phyloP scores from a whole-genome alignment of 2,888 invertebrate genomes.

The Lutraria lutraria region DNA sequence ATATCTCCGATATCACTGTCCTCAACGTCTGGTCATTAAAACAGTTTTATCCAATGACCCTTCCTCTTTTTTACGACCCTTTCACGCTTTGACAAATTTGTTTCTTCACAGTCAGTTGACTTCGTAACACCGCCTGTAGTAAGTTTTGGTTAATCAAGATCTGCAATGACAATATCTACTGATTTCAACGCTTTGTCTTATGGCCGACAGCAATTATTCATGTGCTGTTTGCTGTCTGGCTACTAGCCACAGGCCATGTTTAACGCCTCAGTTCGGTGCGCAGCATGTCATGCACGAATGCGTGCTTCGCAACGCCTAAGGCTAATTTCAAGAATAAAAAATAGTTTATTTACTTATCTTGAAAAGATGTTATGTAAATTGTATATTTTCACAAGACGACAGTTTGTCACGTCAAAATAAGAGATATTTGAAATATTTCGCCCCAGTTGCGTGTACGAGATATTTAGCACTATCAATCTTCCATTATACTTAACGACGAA shows the following conservation, averaged over 20 bases:
- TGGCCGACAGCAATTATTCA: conserved; percentile 32
- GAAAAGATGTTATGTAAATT: not conserved
- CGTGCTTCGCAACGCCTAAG: not conserved
- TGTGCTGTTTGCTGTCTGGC: conserved; percentile 19
- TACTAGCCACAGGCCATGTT: conserved; percentile 22
- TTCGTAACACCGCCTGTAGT: conserved; percentile 40
- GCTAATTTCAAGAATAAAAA: conserved; percentile 17
- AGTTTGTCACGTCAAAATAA: conserved; percentile 12
- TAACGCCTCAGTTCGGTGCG: conserved; percentile 29
- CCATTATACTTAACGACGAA: not conserved
- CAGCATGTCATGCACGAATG: conserved; percentile 12
- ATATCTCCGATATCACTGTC: conserved; percentile 5
- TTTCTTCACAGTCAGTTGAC: conserved; percentile 60
- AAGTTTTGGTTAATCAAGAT: conserved; percentile 40
- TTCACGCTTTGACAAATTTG: conserved; percentile 58
- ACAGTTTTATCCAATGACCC: not conserved
- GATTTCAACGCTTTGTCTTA: conserved; percentile 57
- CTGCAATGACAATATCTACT: conserved; percentile 53
- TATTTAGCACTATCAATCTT: conserved; percentile 3
- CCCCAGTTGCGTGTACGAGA: not conserved
- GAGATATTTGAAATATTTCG: conserved; percentile 8
- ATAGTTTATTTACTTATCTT: conserved; percentile 7
- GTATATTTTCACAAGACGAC: not conserved
- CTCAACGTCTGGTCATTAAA: conserved; percentile 1
- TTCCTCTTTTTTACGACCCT: not conserved